Base-by-base conservation (phyloP, 2,797 vertebrate genomes). In the Sebastes hubbsi region DNA sequence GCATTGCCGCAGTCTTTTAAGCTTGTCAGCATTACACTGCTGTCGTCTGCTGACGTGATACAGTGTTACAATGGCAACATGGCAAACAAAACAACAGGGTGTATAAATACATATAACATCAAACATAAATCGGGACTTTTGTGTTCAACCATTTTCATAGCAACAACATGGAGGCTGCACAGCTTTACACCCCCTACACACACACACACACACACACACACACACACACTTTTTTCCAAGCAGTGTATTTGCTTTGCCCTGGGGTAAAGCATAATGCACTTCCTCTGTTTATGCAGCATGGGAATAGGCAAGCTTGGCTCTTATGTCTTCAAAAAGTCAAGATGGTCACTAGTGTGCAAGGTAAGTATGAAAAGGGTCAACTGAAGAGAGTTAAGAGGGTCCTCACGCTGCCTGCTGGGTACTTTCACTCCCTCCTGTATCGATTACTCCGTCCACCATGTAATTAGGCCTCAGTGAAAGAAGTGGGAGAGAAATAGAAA, bases 381-480 rank as follows among this genome's bases (percentile, higher is more conserved):
- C 71, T 81, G 82, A 72, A 72, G 77, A 76, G 83, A 89, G 86
- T 81, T 88, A 90, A 91, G 86, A 90, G 84, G 89, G 90, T 86
- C 86, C 87, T 91, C 88, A 30, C 46, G 75, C 85, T 76, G 88
- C 87, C 91, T 92, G 87, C 89, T 91, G 81, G 89, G 93, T 90
- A 93, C 92, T 90, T 94, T 94, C 87, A 90, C 88, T 94, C 90
- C 91, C 89, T 91, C 78, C 87, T 84, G 73, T 92, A 95, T 95
- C 60, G 93, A 95, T 95, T 92, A 86, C 81, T 86, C 90, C 92
- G 91, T 94, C 95, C 92, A 82, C 85, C 78, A 66, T 85, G 91
- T 95, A 95, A 95, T 95, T 95, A 95, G 92, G 88, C 92, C 88
- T 90, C 71, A 46, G 85, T 90, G 85, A 94, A 93, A 91, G 91